Percentiles rank a stretch among this genome's conserved stretches.
These are phyloP conservation scores for Antheraea pernyi DNA, from an alignment of 1,140 invertebrate genomes.

Conservation along the genomic window DNA sequence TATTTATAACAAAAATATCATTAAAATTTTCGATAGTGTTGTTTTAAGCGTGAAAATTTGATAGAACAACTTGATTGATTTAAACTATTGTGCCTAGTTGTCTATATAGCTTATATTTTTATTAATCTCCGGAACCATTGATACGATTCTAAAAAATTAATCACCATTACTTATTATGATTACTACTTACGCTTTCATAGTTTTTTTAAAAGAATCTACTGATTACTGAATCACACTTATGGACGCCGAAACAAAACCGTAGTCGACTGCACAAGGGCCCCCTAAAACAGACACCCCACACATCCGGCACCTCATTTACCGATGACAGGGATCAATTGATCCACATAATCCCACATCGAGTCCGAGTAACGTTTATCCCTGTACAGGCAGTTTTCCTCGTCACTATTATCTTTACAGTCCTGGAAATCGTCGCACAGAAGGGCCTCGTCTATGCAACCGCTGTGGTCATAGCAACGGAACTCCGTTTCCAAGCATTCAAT, in stretches of 20 bases:
- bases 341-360: slow-evolving; percentile 24
- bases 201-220: not conserved
- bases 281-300: slow-evolving; percentile 31
- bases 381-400: slow-evolving; percentile 83
- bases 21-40: no score
- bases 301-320: slow-evolving; percentile 49
- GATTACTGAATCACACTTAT: not conserved
- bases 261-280: slow-evolving; percentile 10
- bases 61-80: no score
- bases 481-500: slow-evolving; percentile 66
- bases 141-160: no score
- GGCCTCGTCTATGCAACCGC: slow-evolving; percentile 76
- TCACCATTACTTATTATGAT: no score
- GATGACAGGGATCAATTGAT: slow-evolving; percentile 7
- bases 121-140: no score
- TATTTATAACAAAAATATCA: no score
- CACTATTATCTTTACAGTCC: slow-evolving; percentile 86
- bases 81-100: no score
- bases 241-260: slow-evolving; percentile 16
- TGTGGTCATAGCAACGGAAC: slow-evolving; percentile 83
- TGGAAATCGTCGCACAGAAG: slow-evolving; percentile 83
- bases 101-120: no score
- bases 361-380: slow-evolving; percentile 45
- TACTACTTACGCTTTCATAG: not conserved
- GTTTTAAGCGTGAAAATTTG: no score